Evolutionary conservation across 2,888 invertebrate species (phyloP).

Genomic region (Drosophila formosana): DNA sequence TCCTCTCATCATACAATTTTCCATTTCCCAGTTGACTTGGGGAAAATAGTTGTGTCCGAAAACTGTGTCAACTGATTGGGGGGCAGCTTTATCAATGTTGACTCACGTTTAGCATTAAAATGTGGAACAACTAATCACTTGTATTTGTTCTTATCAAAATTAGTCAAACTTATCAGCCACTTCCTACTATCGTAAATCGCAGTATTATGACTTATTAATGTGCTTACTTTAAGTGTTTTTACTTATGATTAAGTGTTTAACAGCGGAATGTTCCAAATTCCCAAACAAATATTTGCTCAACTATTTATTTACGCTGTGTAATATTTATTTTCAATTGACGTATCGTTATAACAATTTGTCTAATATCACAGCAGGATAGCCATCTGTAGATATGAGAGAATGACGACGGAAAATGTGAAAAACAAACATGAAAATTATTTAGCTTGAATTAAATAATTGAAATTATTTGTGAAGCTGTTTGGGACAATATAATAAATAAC

Average conservation of each 20-base stretch:
- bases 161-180: conserved; percentile 1
- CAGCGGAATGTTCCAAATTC: background rate
- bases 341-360: background rate
- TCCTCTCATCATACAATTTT: conserved; percentile 59
- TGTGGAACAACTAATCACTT: background rate
- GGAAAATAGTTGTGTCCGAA: conserved; percentile 1
- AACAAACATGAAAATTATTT: no score
- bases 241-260: background rate
- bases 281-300: background rate
- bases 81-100: conserved; percentile 10
- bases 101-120: conserved; percentile 8
- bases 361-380: background rate
- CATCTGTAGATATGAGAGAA: no score
- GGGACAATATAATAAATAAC: no score
- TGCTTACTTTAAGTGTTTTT: conserved; percentile 1
- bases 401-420: no score
- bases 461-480: no score
- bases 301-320: background rate
- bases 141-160: conserved; percentile 9
- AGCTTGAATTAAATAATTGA: no score
- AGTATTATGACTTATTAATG: background rate
- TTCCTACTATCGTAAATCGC: conserved; percentile 11
- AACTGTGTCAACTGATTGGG: background rate
- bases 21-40: conserved; percentile 12
- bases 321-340: background rate